These are phyloP conservation scores for Diacarnus erythraeanus DNA, from an alignment of 37 sponge, comb jelly and placozoan species.

Conservation along the genomic window DNA sequence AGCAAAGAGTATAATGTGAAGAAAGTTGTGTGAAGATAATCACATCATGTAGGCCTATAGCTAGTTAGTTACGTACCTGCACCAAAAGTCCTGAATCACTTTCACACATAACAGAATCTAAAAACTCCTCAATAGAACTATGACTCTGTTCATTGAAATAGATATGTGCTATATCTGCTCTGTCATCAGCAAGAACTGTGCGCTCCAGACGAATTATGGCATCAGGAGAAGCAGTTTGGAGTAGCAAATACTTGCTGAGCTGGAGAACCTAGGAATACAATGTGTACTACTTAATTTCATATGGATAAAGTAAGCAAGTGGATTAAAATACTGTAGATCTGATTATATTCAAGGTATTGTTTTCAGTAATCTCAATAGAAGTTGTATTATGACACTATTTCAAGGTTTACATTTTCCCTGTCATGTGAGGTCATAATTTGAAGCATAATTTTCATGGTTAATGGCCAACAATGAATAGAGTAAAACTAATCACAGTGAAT, in stretches of 20 bases:
- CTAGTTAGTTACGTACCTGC: slow-evolving; percentile 39
- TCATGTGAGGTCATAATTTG: too few relatives aligned
- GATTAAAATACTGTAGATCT: not conserved
- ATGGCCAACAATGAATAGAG: too few relatives aligned
- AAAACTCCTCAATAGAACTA: slow-evolving; percentile 35
- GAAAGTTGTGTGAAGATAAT: too few relatives aligned
- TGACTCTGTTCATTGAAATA: slow-evolving; percentile 53
- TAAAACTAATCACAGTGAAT: too few relatives aligned
- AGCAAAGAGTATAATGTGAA: too few relatives aligned
- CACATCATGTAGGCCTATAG: too few relatives aligned
- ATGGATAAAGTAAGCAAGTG: not conserved
- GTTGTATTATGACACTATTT: too few relatives aligned
- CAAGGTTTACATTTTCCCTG: too few relatives aligned
- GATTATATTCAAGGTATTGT: not conserved
- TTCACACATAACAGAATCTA: slow-evolving; percentile 10
- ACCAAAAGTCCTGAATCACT: slow-evolving; percentile 13
- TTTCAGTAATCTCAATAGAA: not conserved
- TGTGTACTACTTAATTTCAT: not conserved
- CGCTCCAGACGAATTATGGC: slow-evolving; percentile 56
- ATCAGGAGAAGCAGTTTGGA: slow-evolving; percentile 69
- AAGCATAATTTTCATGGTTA: too few relatives aligned
- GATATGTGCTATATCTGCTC: slow-evolving; percentile 1
- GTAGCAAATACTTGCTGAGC: slow-evolving; percentile 44
- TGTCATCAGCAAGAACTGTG: slow-evolving; percentile 18
- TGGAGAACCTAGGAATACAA: slow-evolving; percentile 32